Evolutionary conservation across 2,888 invertebrate genomes (phyloP), one percentile per base, ranked within the genome.

Genomic region (Stenodema calcarata): DNA sequence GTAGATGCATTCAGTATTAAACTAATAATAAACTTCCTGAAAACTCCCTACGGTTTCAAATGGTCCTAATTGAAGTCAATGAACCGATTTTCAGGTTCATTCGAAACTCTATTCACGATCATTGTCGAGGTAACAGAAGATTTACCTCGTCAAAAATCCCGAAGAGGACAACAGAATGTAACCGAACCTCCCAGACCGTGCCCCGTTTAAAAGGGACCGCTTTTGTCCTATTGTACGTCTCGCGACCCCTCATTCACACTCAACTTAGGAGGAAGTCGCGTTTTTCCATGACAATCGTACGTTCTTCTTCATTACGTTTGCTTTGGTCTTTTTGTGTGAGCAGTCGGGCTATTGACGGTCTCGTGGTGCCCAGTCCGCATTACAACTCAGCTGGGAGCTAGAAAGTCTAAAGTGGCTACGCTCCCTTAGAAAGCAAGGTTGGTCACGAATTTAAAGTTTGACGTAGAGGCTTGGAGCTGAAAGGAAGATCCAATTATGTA

Each of bases 111-210:
- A 73, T 73, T 73, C n/a, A 73, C 35, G 73, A 73, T 30, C 35
- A 41, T 73, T 73, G 73, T 73, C n/a, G n/a, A 41, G n/a, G 35
- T 73, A 73, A 73, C 30, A 73, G 41, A 41, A 73, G 41, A 35
- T 35, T 41, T 41, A 73, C 73, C 73, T 73, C 73, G 73, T 73
- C 73, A 7, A 41, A 35, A 73, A 73, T 12, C 16, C 73, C 73
- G 73, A 27, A 28, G 70, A 73, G 73, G 35, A 73, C 73, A 73
- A 73, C 73, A 73, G 73, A 73, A 30, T 73, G 73, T 73, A 73
- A 73, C 73, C 73, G 73, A 73, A 73, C 73, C 73, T 73, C 73
- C 73, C 73, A 41, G 73, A 73, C 73, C 73, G 73, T 73, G 73
- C 73, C 41, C 70, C 73, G 35, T 73, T 73, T 70, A 35, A 73